Percentiles rank a stretch among this genome's conserved stretches.
These are phyloP conservation scores for Thalassoma bifasciatum DNA, from an alignment of 2,113 vertebrate genomes.

Conservation along the genomic window DNA sequence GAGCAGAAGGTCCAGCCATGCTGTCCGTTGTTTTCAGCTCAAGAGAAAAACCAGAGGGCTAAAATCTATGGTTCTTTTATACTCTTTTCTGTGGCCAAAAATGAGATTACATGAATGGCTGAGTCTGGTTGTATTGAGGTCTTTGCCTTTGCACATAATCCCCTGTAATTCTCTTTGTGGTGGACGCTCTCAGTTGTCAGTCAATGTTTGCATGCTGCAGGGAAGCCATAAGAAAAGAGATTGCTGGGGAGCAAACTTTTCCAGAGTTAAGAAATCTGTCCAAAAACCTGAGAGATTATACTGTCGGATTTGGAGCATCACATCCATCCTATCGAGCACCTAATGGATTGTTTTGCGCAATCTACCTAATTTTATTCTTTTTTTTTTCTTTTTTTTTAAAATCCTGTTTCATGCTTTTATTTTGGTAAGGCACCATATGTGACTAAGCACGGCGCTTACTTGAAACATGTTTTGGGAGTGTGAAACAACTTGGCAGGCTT, in stretches of 20 bases:
- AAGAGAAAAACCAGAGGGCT: constrained; percentile 11
- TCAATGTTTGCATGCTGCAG: constrained; percentile 55
- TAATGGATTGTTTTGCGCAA: no score
- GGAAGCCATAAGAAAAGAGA: constrained; percentile 32
- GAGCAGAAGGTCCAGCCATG: constrained; percentile 22
- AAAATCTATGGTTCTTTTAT: constrained; percentile 13
- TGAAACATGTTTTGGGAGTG: no score
- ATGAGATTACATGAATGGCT: constrained; percentile 75
- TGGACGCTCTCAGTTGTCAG: constrained; percentile 61
- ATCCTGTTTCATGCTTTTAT: not conserved
- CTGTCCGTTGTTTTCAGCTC: constrained; percentile 15
- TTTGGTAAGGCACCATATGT: not conserved
- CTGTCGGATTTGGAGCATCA: constrained; percentile 1
- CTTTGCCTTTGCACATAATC: constrained; percentile 74
- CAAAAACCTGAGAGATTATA: constrained; percentile 3
- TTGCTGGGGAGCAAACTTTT: constrained; percentile 11
- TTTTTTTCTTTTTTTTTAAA: no score
- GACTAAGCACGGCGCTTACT: no score
- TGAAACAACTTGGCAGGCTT: not conserved
- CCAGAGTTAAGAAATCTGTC: constrained; percentile 10
- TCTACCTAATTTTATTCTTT: no score
- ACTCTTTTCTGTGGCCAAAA: constrained; percentile 30
- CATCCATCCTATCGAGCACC: no score
- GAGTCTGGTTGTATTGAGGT: constrained; percentile 61
- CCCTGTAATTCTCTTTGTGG: constrained; percentile 76